Evolutionary conservation across 2,797 vertebrate species (phyloP).

Genomic region (Poeciliopsis paucimaculata): DNA sequence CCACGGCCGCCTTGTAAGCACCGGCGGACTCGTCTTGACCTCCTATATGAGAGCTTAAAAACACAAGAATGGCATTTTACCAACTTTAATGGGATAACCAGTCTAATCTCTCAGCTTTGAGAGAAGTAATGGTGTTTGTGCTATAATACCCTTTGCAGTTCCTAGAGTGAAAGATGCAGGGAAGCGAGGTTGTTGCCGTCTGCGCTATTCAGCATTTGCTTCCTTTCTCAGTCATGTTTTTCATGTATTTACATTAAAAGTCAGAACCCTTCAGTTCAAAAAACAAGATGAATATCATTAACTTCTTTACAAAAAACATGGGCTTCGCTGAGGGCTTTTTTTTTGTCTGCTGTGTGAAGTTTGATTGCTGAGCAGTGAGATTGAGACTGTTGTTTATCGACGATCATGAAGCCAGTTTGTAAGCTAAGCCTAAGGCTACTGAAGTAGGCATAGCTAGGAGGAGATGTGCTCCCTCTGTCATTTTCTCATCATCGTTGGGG

Average conservation of each 20-base stretch:
- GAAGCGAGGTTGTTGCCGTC: conserved; percentile 67
- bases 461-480: conserved; percentile 44
- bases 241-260: conserved; percentile 20
- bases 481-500: conserved; percentile 62
- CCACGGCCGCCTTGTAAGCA: conserved; percentile 96
- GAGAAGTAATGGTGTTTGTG: conserved; percentile 94
- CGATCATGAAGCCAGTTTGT: conserved; percentile 48
- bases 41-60: conserved; percentile 99
- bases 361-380: conserved; percentile 33
- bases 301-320: conserved; percentile 15
- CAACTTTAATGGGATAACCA: conserved; percentile 99
- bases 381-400: conserved; percentile 50
- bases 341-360: conserved; percentile 13
- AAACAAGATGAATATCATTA: conserved; percentile 18
- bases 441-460: conserved; percentile 33
- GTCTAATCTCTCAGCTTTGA: conserved; percentile 99
- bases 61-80: conserved; percentile 99
- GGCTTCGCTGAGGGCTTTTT: conserved; percentile 25
- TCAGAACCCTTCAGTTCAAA: conserved; percentile 3
- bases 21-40: conserved; percentile 99
- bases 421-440: conserved; percentile 50
- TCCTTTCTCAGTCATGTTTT: conserved; percentile 75
- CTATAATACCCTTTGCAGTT: conserved; percentile 95
- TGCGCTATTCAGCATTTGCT: conserved; percentile 81
- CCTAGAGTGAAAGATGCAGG: conserved; percentile 74